Percentiles rank a stretch among this genome's conserved stretches.
These are phyloP conservation scores for Yponomeuta cagnagella DNA, from an alignment of 2,888 invertebrate species.

Conservation along the genomic window DNA sequence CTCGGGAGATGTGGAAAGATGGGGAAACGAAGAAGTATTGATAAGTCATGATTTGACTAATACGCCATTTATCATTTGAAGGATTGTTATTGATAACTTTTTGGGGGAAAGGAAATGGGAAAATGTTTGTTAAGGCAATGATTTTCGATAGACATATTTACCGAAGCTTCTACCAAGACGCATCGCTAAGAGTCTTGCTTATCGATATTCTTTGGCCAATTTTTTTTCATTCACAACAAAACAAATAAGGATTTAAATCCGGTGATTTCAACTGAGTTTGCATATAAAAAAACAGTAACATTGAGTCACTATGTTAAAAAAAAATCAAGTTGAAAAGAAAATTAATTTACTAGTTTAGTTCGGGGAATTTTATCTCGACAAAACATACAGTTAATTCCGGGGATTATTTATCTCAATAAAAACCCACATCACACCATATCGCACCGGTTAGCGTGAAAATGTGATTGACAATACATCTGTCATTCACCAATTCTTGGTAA, in stretches of 20 bases:
- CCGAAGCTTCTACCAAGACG: not conserved
- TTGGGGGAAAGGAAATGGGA: not conserved
- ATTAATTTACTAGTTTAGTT: no score
- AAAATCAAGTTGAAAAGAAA: no score
- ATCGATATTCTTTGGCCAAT: no score
- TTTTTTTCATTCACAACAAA: no score
- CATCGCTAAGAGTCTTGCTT: no score
- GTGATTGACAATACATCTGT: constrained; percentile 10
- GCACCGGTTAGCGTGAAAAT: constrained; percentile 3
- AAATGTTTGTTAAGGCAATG: not conserved
- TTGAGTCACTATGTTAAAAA: no score
- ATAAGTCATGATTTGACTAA: constrained; percentile 1
- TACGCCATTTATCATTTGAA: not conserved
- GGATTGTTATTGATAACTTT: not conserved
- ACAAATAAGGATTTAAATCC: no score
- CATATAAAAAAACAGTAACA: no score
- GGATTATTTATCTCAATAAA: no score
- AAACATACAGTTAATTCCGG: no score
- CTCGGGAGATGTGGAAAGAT: not conserved
- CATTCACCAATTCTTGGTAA: constrained; percentile 7
- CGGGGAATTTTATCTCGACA: no score
- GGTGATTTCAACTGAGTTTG: no score
- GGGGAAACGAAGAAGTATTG: constrained; percentile 1
- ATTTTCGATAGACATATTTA: not conserved
- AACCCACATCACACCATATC: not conserved